Evolutionary conservation across 92 coral and sea anemone genomes (phyloP), one percentile per base, ranked within the genome.

Genomic region (Micromussa lordhowensis): DNA sequence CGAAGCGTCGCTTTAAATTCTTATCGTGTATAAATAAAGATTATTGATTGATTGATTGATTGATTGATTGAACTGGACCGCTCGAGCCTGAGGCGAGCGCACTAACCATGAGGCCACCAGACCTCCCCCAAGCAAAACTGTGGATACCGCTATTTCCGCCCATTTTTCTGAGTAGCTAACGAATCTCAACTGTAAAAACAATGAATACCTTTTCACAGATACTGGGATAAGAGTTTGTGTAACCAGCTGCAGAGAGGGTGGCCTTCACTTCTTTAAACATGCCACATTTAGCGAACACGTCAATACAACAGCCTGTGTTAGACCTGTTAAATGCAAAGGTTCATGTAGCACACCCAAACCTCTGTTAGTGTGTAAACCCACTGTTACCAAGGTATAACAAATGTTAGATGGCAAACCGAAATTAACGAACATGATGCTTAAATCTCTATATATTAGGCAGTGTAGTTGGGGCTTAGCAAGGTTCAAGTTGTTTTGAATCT

Each of bases 181-280:
- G 14, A 12, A 63, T 22, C 69, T 63, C 69, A 10, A 5, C 30
- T 63, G 2, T 22, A 16, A 55, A 55, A 16, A 12, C 7, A 36
- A 36, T 24, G 49, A 35, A 48, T 86, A 86, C 89, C 89, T 63
- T 86, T 12, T 63, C 68, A 59, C 89, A 86, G 68, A 77, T 21
- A 44, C 11, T 77, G 3, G 77, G 64, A 66, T 17, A 28, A 44
- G 18, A 16, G 26, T 19, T 14, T 19, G 35, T 29, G 66, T 2
- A 66, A 48, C 82, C 89, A 76, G 48, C 22, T 6, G 63, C 68
- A 32, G 31, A 21, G 13, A 86, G 89, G 17, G 83, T 30, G 44
- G 29, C 31, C 40, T 48, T 86, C 35, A 84, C 88, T 7, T 84
- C 88, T 14, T 38, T 19, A 22, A 73, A 84, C 81, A 84, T 84